Percentiles rank a stretch among this genome's conserved stretches.
phyloP scores from a whole-genome alignment of 2,113 vertebrate genomes.

The Amphiprion percula region DNA sequence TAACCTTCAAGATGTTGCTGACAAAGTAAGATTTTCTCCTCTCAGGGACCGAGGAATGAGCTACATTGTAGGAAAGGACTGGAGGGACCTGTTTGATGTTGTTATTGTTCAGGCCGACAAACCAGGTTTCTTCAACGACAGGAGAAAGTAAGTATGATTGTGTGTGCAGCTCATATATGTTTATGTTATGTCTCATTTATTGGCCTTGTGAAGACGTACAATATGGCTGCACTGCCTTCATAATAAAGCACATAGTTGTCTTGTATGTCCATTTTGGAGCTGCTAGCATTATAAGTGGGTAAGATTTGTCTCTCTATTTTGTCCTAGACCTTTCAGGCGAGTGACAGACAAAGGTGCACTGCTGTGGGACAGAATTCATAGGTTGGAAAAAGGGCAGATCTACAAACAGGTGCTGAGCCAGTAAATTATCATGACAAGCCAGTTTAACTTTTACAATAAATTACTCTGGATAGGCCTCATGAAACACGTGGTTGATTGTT shows the following conservation, averaged over 20 bases:
- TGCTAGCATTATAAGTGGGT: neutral
- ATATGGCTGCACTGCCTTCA: neutral
- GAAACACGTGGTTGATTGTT: neutral
- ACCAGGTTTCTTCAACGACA: conserved; percentile 97
- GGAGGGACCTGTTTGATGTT: conserved; percentile 96
- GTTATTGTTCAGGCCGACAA: conserved; percentile 99
- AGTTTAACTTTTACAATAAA: neutral
- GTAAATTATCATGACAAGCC: neutral
- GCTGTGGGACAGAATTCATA: conserved; percentile 97
- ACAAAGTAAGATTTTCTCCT: conserved; percentile 38
- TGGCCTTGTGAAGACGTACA: neutral
- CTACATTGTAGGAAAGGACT: conserved; percentile 97
- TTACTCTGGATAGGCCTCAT: neutral
- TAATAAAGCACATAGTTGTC: neutral
- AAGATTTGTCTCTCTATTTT: conserved; percentile 56
- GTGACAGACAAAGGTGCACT: conserved; percentile 94
- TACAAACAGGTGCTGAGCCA: conserved; percentile 93
- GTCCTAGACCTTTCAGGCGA: conserved; percentile 92
- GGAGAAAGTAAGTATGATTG: conserved; percentile 88
- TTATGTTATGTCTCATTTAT: neutral
- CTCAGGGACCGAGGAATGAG: conserved; percentile 95
- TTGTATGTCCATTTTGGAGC: conserved; percentile 9
- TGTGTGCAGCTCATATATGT: neutral
- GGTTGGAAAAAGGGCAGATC: conserved; percentile 95
- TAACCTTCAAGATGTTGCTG: conserved; percentile 23